phyloP scores from a whole-genome alignment of 2,888 invertebrate genomes.

The Dicycla oo region DNA sequence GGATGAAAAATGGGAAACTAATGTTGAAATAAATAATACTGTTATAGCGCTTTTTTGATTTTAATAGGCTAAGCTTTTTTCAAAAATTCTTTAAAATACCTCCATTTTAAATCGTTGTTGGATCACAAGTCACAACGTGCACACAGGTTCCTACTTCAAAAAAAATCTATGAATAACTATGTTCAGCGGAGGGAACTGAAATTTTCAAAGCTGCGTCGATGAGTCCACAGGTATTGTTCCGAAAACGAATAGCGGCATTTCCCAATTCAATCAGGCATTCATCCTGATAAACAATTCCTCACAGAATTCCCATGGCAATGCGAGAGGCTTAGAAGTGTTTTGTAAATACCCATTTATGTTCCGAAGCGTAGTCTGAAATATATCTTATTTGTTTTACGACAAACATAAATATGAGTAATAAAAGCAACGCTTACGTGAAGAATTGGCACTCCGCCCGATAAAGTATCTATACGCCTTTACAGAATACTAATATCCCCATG shows the following conservation, averaged over 20 bases:
- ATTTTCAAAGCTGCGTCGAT: neutral
- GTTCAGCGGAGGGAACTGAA: neutral
- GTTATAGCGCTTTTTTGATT: neutral
- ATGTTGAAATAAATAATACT: neutral
- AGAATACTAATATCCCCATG: conserved; percentile 44
- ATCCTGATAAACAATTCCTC: conserved; percentile 15
- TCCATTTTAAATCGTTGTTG: neutral
- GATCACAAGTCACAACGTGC: too few species aligned
- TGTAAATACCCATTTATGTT: conserved; percentile 60
- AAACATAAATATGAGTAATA: conserved; percentile 62
- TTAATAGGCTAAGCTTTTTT: neutral
- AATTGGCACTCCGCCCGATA: conserved; percentile 47
- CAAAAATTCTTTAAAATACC: neutral
- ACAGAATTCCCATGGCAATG: conserved; percentile 11
- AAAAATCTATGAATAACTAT: neutral
- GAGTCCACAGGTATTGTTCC: neutral
- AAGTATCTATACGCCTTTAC: conserved; percentile 25
- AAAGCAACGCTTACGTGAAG: conserved; percentile 59
- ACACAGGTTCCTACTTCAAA: neutral
- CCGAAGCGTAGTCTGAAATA: conserved; percentile 50
- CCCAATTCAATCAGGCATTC: conserved; percentile 1
- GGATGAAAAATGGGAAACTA: neutral
- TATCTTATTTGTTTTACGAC: conserved; percentile 63
- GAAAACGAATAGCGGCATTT: conserved; percentile 12
- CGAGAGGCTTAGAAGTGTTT: conserved; percentile 50